Conservation (phyloP, 2,888 invertebrate species). For the Scaptomyza cyrtandrae region DNA sequence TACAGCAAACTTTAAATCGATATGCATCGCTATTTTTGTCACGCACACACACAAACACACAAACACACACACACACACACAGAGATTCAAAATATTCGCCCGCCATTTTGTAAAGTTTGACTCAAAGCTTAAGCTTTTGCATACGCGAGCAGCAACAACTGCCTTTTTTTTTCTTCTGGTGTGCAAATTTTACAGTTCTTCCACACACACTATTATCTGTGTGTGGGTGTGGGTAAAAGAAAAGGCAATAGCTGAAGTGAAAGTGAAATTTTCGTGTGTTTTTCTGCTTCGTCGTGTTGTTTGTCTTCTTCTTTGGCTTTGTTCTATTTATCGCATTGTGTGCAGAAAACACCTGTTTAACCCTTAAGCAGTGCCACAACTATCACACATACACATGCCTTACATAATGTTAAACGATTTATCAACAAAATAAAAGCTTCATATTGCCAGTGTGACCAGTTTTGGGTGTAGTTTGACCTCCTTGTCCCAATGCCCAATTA, state of each 20-base stretch:
- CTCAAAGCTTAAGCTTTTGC: slow-evolving; percentile 60
- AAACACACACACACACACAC: slow-evolving; percentile 18
- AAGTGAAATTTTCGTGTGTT: slow-evolving; percentile 53
- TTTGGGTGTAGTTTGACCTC: slow-evolving; percentile 17
- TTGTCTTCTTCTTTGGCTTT: slow-evolving; percentile 41
- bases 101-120: slow-evolving; percentile 75
- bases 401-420: not conserved
- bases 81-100: slow-evolving; percentile 25
- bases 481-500: slow-evolving; percentile 36
- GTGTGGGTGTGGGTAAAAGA: slow-evolving; percentile 30
- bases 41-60: slow-evolving; percentile 33
- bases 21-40: slow-evolving; percentile 36
- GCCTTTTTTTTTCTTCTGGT: slow-evolving; percentile 26
- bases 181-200: slow-evolving; percentile 25
- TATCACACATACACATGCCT: not conserved
- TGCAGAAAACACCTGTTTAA: slow-evolving; percentile 46
- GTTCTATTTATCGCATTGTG: slow-evolving; percentile 53
- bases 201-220: slow-evolving; percentile 20
- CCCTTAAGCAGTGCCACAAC: slow-evolving; percentile 17
- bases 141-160: slow-evolving; percentile 35
- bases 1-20: slow-evolving; percentile 51
- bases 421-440: slow-evolving; percentile 7
- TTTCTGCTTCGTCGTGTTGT: slow-evolving; percentile 27
- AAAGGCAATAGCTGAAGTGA: slow-evolving; percentile 42
- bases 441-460: slow-evolving; percentile 23